Conservation (phyloP, 1,140 invertebrate genomes). For the Galleria mellonella region DNA sequence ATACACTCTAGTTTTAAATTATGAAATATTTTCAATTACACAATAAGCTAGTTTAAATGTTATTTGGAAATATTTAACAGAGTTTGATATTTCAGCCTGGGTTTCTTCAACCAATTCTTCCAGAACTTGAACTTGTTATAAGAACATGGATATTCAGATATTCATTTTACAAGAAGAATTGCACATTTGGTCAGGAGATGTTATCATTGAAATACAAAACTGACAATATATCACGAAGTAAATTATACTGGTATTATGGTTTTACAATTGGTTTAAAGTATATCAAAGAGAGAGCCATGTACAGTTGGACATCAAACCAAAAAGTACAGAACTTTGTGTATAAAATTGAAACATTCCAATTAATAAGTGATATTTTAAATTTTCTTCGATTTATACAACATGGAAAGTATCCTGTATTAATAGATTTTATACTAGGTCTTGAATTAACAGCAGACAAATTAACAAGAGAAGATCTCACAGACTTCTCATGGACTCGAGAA, state of each 20-base stretch:
- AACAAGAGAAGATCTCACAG: conserved; percentile 72
- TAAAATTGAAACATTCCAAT: conserved; percentile 71
- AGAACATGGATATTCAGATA: conserved; percentile 76
- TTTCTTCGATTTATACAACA: conserved; percentile 78
- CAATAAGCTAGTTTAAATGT: no score
- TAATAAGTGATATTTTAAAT: conserved; percentile 76
- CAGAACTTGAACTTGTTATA: conserved; percentile 76
- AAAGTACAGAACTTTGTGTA: conserved; percentile 69
- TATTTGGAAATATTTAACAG: no score
- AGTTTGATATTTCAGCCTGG: conserved; percentile 62
- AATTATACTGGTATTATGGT: conserved; percentile 74
- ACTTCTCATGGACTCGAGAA: conserved; percentile 79
- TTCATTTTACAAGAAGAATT: conserved; percentile 70
- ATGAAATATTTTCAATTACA: no score
- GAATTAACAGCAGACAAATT: conserved; percentile 68
- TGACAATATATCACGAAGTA: conserved; percentile 64
- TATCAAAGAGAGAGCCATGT: conserved; percentile 71
- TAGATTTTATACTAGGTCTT: conserved; percentile 74
- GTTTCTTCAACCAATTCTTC: conserved; percentile 70
- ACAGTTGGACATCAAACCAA: conserved; percentile 67
- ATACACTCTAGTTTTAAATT: no score
- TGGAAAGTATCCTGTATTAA: conserved; percentile 76
- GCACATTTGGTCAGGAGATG: conserved; percentile 78
- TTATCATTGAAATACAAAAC: conserved; percentile 76
- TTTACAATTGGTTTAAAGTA: conserved; percentile 73